Base-by-base conservation (phyloP, 2,797 vertebrate genomes). In the Graptemys geographica region DNA sequence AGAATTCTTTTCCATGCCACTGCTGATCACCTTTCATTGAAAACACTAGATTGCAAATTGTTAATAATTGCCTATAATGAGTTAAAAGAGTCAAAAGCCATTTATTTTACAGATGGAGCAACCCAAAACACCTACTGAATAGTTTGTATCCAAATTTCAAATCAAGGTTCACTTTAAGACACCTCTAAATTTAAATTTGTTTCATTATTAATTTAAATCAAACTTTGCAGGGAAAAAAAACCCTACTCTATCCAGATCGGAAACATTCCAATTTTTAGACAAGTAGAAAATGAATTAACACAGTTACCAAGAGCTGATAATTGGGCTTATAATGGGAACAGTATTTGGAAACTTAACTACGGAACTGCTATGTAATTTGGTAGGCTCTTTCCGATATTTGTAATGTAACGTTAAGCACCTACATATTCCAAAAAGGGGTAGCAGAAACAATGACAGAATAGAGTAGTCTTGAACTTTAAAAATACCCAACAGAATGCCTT, bases 361-460 rank as follows among this genome's bases (percentile, higher is more conserved):
- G 79, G 74, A 90, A 86, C 86, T 78, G n/a, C 25, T 49, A 69
- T 79, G 86, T 95, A 95, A 93, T 5, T 44, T 0, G 0, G 81
- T 49, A 8, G 28, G 51, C 27, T 94, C 90, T 96, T 92, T 94
- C 90, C 62, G 89, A 96, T 84, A 86, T 41, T 49, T 53, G 92
- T 84, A 79, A 87, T 86, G 55, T 44, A 91, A 87, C 72, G 65
- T 84, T 84, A 95, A 94, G 88, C 55, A 88, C 18, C 19, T 80
- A 94, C 44, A 69, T 86, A 53, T 11, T 91, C 31, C 37, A 81
- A 78, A 51, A 62, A 86, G 91, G 88, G 86, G 79, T 90, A 88
- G 62, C 59, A 93, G 79, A 81, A 93, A 1, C 82, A 65, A 0
- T 2, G 52, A 78, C n/a, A 94, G 84, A 85, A 27, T 80, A 49